Percentiles rank a stretch among this genome's conserved stretches.
These are phyloP conservation scores for Palythoa grandiflora DNA, from an alignment of 92 coral and sea anemone species.

Conservation along the genomic window DNA sequence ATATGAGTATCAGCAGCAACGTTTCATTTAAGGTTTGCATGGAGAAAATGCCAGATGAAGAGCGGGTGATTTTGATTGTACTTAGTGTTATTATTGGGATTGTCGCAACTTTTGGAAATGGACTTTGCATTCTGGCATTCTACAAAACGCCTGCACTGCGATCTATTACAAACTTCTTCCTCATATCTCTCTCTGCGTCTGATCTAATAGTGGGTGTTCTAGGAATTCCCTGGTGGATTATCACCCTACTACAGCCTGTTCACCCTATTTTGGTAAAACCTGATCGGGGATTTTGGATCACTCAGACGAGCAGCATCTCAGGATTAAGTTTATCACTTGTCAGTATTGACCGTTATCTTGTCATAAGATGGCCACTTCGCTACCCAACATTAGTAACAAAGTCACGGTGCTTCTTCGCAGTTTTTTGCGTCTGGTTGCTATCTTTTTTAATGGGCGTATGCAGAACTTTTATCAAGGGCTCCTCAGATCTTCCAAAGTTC, in stretches of 20 bases:
- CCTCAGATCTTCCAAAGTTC: slow-evolving; percentile 1
- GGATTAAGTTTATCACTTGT: slow-evolving; percentile 6
- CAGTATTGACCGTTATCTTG: slow-evolving; percentile 20
- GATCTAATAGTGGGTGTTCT: neutral
- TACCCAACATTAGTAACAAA: slow-evolving; percentile 17
- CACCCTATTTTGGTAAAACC: neutral
- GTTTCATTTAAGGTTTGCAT: neutral
- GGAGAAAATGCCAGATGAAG: neutral
- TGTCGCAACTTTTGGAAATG: slow-evolving; percentile 14
- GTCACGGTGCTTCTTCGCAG: slow-evolving; percentile 6
- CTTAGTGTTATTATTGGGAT: slow-evolving; percentile 3
- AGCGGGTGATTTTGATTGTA: neutral
- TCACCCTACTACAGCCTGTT: neutral
- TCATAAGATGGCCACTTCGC: neutral
- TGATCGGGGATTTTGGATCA: slow-evolving; percentile 19
- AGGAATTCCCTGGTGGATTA: slow-evolving; percentile 20
- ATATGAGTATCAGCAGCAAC: neutral
- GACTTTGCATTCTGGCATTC: slow-evolving; percentile 10
- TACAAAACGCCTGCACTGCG: slow-evolving; percentile 9
- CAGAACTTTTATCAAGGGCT: slow-evolving; percentile 1
- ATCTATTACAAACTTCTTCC: slow-evolving; percentile 19
- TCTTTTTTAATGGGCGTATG: neutral
- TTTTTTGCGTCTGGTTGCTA: neutral
- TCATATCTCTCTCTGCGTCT: neutral
- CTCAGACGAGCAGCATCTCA: slow-evolving; percentile 11